phyloP scores from a whole-genome alignment of 2,888 invertebrate genomes.

The Melinaea marsaeus region DNA sequence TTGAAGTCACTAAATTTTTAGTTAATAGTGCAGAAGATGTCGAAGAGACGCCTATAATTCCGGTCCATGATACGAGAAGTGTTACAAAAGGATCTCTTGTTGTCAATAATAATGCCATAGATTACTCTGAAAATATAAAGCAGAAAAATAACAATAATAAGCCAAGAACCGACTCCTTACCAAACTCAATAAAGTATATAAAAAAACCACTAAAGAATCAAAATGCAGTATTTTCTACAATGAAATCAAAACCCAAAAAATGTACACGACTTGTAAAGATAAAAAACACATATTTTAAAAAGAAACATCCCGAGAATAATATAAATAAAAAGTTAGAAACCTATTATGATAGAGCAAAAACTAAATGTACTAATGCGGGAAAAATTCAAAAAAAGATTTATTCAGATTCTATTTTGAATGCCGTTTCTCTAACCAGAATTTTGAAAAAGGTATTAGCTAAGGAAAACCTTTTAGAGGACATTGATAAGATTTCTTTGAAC shows the following conservation, averaged over 20 bases:
- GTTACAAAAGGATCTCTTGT: neutral
- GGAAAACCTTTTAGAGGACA: conserved; percentile 45
- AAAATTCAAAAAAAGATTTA: conserved; percentile 37
- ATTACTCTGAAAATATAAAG: no score
- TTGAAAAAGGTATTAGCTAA: conserved; percentile 47
- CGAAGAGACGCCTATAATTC: conserved; percentile 34
- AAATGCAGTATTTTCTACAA: conserved; percentile 20
- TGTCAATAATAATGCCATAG: no score
- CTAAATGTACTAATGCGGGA: conserved; percentile 15
- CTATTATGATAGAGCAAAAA: conserved; percentile 22
- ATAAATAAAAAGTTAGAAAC: conserved; percentile 37
- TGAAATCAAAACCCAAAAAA: conserved; percentile 35
- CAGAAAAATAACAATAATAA: no score
- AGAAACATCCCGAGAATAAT: conserved; percentile 33
- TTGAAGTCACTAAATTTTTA: neutral
- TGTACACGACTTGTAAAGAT: conserved; percentile 35
- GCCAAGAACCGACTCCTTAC: conserved; percentile 37
- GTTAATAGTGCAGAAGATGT: neutral
- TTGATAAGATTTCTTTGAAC: conserved; percentile 32
- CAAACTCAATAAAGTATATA: conserved; percentile 34
- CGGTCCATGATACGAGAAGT: neutral
- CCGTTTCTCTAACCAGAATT: conserved; percentile 41
- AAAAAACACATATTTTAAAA: conserved; percentile 45
- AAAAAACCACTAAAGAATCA: conserved; percentile 27
- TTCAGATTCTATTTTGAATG: conserved; percentile 38